These are phyloP conservation scores for Rhinopomastus cyanomelas DNA, from an alignment of 2,113 vertebrate genomes.

Conservation along the genomic window DNA sequence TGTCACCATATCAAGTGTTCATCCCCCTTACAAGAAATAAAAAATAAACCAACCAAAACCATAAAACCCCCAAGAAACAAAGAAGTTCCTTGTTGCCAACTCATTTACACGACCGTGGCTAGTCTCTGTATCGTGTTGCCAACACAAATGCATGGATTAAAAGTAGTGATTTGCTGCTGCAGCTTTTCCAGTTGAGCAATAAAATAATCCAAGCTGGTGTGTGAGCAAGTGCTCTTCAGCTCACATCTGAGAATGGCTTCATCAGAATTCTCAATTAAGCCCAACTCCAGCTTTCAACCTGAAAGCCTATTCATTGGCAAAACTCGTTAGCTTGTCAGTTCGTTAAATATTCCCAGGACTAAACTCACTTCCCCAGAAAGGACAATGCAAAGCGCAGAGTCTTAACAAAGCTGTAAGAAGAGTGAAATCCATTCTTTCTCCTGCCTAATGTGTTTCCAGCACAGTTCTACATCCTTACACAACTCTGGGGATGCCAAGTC, in stretches of 20 bases:
- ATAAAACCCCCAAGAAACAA: too few species aligned
- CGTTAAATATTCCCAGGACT: constrained; percentile 25
- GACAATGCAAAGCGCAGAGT: not conserved
- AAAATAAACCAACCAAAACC: fast-evolving
- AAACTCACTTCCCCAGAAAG: not conserved
- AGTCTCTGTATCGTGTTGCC: not conserved
- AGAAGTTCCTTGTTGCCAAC: not conserved
- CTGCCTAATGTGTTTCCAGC: constrained; percentile 18
- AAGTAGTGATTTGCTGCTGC: not conserved
- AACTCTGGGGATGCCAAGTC: constrained; percentile 46
- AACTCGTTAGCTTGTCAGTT: not conserved
- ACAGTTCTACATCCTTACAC: constrained; percentile 40
- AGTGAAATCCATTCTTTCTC: not conserved
- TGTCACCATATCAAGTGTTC: not conserved
- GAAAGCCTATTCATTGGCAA: constrained; percentile 13
- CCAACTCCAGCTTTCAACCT: not conserved
- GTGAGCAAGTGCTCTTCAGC: not conserved
- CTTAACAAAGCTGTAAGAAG: not conserved
- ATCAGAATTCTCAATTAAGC: constrained; percentile 6
- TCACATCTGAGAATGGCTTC: not conserved
- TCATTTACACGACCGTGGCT: not conserved
- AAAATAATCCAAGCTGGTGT: not conserved
- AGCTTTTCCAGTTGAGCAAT: not conserved
- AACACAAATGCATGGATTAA: not conserved
- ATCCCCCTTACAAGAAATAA: not conserved